Base-by-base conservation (phyloP, 2,113 vertebrate genomes). In the Rhabdornis inornatus region DNA sequence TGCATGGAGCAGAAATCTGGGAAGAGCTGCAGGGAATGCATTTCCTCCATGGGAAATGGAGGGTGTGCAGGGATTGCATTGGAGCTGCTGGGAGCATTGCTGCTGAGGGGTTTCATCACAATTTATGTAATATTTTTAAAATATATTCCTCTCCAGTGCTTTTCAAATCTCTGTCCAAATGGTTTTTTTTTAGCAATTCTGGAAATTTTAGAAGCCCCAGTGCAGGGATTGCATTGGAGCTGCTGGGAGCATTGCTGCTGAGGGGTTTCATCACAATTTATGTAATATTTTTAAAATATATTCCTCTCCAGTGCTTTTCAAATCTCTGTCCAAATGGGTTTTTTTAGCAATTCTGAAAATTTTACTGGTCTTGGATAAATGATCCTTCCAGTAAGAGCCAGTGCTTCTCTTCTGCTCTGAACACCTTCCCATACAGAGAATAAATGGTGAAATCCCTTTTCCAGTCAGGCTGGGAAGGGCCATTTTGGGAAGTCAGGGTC, bases 91-190 rank as follows among this genome's bases (percentile, higher is more conserved):
- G 39, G 39, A 28, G 64, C 60, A 42, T 15, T 42, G 40, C 15
- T 42, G 45, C 0, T 18, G 4, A 45, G 28, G 15, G 12, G 2
- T 6, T 45, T 50, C 11, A 42, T 40, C 57, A 30, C 66, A 10
- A 17, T 1, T 5, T 8, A 0, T 2, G 3, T 10, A 25, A 1
- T 25, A 4, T 31, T 71, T 50, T 27, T 3, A 24, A 13, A 22
- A 21, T 20, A 4, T 0, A 2, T 47, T 65, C 10, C 28, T 15
- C 27, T 27, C n/a, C 40, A 31, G 4, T 40, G 42, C 27, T 71
- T 63, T 40, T 39, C 55, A 10, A 1, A 21, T 40, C 45, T 33
- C 56, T 39, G 5, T 17, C 13, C 56, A 39, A 45, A 11, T 24
- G 39, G 39, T 10, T 0, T 27, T 79, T 40, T 40, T 40, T 14